Evolutionary conservation across 1,140 invertebrate species (phyloP).

Genomic region (Sitobion miscanthi): DNA sequence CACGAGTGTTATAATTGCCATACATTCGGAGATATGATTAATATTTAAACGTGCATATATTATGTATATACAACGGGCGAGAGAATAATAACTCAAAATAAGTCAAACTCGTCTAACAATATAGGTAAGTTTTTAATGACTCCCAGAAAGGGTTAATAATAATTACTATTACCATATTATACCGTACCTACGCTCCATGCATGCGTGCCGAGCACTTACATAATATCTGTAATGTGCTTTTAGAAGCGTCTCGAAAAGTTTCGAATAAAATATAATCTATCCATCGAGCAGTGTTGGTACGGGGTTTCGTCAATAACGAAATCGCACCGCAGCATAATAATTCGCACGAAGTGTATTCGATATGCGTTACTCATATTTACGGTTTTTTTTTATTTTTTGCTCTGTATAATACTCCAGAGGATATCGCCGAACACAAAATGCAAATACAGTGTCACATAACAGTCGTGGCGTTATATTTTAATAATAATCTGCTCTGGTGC

Average conservation of each 20-base stretch:
- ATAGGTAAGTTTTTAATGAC: neutral
- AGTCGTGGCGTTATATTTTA: neutral
- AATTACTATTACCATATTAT: neutral
- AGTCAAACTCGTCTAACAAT: neutral
- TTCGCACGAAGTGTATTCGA: neutral
- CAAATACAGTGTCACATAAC: neutral
- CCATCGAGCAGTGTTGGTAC: neutral
- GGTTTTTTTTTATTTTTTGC: neutral
- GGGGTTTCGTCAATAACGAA: neutral
- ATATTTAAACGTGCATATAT: neutral
- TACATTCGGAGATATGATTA: neutral
- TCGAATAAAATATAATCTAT: slow-evolving; percentile 1
- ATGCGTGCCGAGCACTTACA: neutral
- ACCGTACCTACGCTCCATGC: neutral
- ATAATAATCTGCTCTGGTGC: neutral
- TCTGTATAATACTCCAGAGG: neutral
- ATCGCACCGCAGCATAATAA: neutral
- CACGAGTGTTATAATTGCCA: neutral
- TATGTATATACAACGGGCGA: neutral
- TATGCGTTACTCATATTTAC: neutral
- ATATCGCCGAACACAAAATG: neutral
- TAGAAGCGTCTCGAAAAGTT: neutral
- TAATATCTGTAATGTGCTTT: neutral
- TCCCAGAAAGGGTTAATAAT: slow-evolving; percentile 8
- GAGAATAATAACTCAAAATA: neutral